A percentile compares a stretch with the other conserved stretches of the same genome.
These are phyloP conservation scores for Drosophila carrolli DNA, from an alignment of 1,140 invertebrate species.

Conservation along the genomic window DNA sequence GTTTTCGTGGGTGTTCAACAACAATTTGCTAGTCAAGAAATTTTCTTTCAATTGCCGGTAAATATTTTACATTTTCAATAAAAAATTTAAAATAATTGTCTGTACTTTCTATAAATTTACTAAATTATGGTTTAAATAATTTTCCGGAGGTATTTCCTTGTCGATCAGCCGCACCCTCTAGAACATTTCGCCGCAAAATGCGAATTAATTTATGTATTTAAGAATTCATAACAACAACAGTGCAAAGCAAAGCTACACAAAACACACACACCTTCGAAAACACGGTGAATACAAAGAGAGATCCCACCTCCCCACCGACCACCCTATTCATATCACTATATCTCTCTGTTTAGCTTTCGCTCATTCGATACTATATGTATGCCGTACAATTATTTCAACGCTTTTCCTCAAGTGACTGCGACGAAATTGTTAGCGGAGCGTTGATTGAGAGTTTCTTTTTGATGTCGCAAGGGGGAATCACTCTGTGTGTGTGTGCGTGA, in stretches of 20 bases:
- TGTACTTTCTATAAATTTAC: too few species aligned
- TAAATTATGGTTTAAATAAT: background rate
- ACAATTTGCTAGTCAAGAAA: too few species aligned
- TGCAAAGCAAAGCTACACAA: constrained; percentile 28
- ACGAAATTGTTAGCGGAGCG: constrained; percentile 69
- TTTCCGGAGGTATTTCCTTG: constrained; percentile 25
- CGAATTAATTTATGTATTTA: constrained; percentile 75
- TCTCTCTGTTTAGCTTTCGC: constrained; percentile 27
- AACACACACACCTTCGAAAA: constrained; percentile 11
- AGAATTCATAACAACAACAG: constrained; percentile 53
- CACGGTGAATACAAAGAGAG: constrained; percentile 12
- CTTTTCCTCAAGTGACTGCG: constrained; percentile 74
- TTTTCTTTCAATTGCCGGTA: too few species aligned
- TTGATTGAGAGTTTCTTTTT: constrained; percentile 83
- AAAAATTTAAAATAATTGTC: too few species aligned
- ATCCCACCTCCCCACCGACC: background rate
- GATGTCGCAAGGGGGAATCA: constrained; percentile 31
- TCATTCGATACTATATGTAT: constrained; percentile 16
- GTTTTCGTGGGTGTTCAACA: too few species aligned
- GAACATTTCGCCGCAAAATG: constrained; percentile 47
- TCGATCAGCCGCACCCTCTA: constrained; percentile 16
- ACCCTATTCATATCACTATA: constrained; percentile 8
- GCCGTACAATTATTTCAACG: constrained; percentile 50
- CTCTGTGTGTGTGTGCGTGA: constrained; percentile 25
- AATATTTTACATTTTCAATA: too few species aligned